Evolutionary conservation across 2,797 vertebrate species (phyloP).

Genomic region (Luscinia luscinia): DNA sequence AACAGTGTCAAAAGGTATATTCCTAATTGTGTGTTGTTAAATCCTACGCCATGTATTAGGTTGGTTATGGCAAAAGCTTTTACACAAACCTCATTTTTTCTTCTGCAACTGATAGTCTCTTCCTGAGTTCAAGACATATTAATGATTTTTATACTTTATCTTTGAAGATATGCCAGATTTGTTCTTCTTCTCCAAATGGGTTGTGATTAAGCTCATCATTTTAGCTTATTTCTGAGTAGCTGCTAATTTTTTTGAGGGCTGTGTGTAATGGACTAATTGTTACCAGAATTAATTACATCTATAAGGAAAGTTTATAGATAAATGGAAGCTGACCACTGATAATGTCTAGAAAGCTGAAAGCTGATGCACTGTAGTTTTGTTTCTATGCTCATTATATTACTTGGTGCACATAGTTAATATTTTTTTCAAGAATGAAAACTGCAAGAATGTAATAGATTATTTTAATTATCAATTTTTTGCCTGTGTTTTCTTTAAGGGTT

Average conservation of each 20-base stretch:
- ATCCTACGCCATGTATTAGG: rapidly evolving
- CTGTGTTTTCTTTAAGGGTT: background rate
- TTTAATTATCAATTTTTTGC: background rate
- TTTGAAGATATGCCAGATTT: background rate
- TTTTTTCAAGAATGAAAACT: background rate
- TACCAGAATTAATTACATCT: background rate
- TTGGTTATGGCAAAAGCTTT: background rate
- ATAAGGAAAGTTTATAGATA: background rate
- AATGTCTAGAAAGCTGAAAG: background rate
- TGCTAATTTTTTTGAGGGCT: background rate
- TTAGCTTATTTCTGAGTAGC: background rate
- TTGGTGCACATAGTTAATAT: background rate
- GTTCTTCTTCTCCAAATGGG: background rate
- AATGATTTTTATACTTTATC: background rate
- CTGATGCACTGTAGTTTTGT: background rate
- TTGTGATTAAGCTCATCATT: background rate
- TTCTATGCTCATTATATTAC: background rate
- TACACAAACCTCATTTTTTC: background rate
- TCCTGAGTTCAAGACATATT: background rate
- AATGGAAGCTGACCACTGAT: background rate
- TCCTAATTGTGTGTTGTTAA: background rate
- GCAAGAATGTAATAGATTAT: background rate
- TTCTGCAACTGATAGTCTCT: background rate
- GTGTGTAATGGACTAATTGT: background rate
- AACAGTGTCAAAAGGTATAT: background rate